Conservation (phyloP, 2,888 invertebrate genomes). For the Synanthedon formicaeformis region DNA sequence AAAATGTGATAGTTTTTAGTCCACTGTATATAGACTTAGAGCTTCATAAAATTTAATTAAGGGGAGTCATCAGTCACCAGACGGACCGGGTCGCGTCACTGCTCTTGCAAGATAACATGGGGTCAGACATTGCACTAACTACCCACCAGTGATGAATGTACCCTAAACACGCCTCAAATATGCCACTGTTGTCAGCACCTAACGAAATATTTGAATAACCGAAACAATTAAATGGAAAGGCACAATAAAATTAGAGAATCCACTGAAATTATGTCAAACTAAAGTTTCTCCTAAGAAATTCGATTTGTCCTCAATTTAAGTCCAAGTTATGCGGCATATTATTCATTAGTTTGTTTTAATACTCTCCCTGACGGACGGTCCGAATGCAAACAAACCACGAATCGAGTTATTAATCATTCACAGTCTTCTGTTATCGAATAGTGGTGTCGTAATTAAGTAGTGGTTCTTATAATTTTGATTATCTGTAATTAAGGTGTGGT, state of each 20-base stretch:
- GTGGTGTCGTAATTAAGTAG: slow-evolving; percentile 54
- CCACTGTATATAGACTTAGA: slow-evolving; percentile 5
- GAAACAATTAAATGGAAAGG: slow-evolving; percentile 41
- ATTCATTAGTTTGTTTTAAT: slow-evolving; percentile 57
- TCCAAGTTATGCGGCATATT: slow-evolving; percentile 43
- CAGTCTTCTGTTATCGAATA: slow-evolving; percentile 45
- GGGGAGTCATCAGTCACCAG: slow-evolving; percentile 62
- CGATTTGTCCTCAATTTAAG: slow-evolving; percentile 36
- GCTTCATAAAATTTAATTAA: slow-evolving; percentile 65
- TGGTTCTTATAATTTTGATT: slow-evolving; percentile 53
- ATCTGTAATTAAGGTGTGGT: slow-evolving; percentile 43
- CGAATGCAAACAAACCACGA: slow-evolving; percentile 54
- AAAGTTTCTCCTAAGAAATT: slow-evolving; percentile 29
- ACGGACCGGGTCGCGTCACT: slow-evolving; percentile 51
- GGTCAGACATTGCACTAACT: slow-evolving; percentile 61
- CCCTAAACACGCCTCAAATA: slow-evolving; percentile 62
- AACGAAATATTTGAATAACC: slow-evolving; percentile 51
- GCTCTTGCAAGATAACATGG: slow-evolving; percentile 58
- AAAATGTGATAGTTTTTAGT: slow-evolving; percentile 12
- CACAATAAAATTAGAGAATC: not conserved
- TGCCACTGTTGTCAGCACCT: slow-evolving; percentile 46
- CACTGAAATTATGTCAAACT: not conserved
- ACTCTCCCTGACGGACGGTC: slow-evolving; percentile 38
- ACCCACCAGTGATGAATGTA: slow-evolving; percentile 58
- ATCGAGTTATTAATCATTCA: slow-evolving; percentile 61